These are phyloP conservation scores for Bellardia bayeri DNA, from an alignment of 2,888 invertebrate species.

Conservation along the genomic window DNA sequence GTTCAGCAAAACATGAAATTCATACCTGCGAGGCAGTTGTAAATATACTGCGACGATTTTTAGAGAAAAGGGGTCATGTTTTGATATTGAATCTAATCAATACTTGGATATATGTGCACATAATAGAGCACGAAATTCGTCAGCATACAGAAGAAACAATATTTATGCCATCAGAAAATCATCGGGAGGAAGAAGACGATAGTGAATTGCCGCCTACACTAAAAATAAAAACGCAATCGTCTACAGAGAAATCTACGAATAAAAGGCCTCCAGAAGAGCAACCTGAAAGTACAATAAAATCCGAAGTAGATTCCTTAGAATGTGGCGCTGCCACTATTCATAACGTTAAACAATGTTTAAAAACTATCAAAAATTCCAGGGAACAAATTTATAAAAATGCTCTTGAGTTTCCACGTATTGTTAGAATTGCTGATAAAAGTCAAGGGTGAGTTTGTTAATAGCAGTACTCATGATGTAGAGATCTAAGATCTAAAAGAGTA, in stretches of 20 bases:
- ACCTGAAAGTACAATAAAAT: slow-evolving; percentile 76
- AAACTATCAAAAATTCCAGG: slow-evolving; percentile 75
- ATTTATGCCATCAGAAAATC: slow-evolving; percentile 73
- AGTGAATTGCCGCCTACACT: slow-evolving; percentile 31
- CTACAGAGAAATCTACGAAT: slow-evolving; percentile 68
- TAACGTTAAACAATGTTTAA: slow-evolving; percentile 76
- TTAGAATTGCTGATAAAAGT: slow-evolving; percentile 77
- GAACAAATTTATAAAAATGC: slow-evolving; percentile 77
- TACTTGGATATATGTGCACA: slow-evolving; percentile 87
- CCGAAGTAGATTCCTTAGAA: slow-evolving; percentile 73
- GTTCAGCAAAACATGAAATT: slow-evolving; percentile 90
- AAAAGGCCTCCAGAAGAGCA: slow-evolving; percentile 76
- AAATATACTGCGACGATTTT: slow-evolving; percentile 87
- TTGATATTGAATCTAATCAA: slow-evolving; percentile 88
- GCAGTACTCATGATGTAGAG: no score
- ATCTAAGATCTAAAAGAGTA: no score
- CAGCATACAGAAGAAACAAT: slow-evolving; percentile 79
- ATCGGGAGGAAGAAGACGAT: slow-evolving; percentile 74
- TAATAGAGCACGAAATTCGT: slow-evolving; percentile 84
- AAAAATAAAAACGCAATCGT: slow-evolving; percentile 57
- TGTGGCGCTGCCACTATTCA: slow-evolving; percentile 35
- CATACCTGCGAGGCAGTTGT: slow-evolving; percentile 88
- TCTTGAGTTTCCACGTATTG: slow-evolving; percentile 77
- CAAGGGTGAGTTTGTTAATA: slow-evolving; percentile 72
- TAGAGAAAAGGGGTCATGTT: slow-evolving; percentile 89